Evolutionary conservation across 2,888 invertebrate genomes (phyloP).

Genomic region (Acanthoscelides obtectus): DNA sequence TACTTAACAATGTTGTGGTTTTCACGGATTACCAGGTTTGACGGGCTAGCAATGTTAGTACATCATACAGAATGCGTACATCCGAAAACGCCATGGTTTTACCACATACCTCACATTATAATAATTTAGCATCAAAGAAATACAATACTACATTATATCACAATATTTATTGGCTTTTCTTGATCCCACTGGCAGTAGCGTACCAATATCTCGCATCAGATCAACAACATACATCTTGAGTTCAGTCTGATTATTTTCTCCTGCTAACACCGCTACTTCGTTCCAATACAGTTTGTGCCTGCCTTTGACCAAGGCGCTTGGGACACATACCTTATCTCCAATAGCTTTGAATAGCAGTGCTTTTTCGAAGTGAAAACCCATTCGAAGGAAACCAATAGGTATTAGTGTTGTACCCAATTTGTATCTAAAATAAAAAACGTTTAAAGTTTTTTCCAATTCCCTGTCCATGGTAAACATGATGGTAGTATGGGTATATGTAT

Average conservation of each 20-base stretch:
- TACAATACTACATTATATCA: constrained; percentile 10
- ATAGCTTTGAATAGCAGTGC: constrained; percentile 52
- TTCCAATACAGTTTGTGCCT: constrained; percentile 40
- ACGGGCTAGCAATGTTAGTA: no score
- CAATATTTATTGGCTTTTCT: constrained; percentile 42
- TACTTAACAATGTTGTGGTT: no score
- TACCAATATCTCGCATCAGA: constrained; percentile 46
- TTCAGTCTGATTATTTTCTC: constrained; percentile 12
- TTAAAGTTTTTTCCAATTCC: no score
- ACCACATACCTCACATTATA: no score
- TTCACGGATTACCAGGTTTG: no score
- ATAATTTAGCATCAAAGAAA: no score
- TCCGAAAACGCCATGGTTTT: no score
- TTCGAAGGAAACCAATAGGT: constrained; percentile 48
- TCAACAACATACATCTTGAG: constrained; percentile 47
- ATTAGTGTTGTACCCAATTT: constrained; percentile 48
- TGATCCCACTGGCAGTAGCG: constrained; percentile 44
- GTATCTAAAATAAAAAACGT: constrained; percentile 16
- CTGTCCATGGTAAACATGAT: no score
- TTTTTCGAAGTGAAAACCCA: constrained; percentile 51
- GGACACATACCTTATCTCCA: constrained; percentile 51
- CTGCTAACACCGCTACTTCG: constrained; percentile 35
- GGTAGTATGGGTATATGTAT: no score
- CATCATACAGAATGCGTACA: no score
- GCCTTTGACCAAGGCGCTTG: constrained; percentile 47